Conservation (phyloP, 2,113 vertebrate genomes). For the Calyptomena viridis region DNA sequence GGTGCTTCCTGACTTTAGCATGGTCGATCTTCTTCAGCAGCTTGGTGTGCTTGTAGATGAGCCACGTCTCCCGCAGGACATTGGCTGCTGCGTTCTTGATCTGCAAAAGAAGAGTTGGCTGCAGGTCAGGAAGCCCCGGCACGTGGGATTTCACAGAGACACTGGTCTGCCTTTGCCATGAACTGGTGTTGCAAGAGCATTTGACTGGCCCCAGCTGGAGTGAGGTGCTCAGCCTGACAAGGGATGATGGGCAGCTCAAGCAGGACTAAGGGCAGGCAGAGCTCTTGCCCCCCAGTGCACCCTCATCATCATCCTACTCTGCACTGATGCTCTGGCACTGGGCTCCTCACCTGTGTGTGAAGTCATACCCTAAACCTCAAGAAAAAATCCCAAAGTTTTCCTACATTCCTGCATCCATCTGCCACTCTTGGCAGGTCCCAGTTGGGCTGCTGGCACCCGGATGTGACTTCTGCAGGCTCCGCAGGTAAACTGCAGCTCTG, state of each 20-base stretch:
- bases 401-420: not conserved
- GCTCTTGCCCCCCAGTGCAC: not conserved
- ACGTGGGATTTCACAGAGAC: not conserved
- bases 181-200: not conserved
- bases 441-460: not conserved
- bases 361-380: not conserved
- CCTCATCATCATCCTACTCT: not conserved
- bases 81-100: constrained; percentile 98
- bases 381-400: not conserved
- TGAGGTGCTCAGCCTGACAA: rapidly evolving
- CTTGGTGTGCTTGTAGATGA: constrained; percentile 99
- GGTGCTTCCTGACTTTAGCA: constrained; percentile 94
- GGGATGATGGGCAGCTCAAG: not conserved
- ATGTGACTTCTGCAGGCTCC: not conserved
- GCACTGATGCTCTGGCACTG: rapidly evolving
- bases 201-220: not conserved
- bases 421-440: not conserved
- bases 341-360: not conserved
- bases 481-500: not conserved
- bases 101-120: constrained; percentile 64
- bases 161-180: not conserved
- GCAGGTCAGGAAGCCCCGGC: not conserved
- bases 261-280: not conserved
- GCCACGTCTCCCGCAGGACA: constrained; percentile 95
- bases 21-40: constrained; percentile 97